Evolutionary conservation across 2,797 vertebrate species (phyloP).

Genomic region (Capromys pilorides): DNA sequence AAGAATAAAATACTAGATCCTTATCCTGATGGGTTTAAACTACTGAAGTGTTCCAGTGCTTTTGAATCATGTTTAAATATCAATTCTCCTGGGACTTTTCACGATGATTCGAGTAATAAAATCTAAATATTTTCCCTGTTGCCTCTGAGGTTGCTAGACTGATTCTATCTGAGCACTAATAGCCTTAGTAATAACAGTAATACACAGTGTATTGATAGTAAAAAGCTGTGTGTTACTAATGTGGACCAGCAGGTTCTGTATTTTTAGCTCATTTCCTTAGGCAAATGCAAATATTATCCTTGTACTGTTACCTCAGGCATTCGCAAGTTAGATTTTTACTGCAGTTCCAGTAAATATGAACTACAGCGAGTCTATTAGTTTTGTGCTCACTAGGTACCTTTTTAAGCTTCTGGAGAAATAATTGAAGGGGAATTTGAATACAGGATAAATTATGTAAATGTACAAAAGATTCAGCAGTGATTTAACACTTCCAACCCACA

Average conservation of each 20-base stretch:
- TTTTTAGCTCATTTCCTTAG: conserved; percentile 73
- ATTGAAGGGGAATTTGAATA: conserved; percentile 75
- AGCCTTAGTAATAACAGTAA: background rate
- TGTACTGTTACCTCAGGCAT: conserved; percentile 28
- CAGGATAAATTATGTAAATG: conserved; percentile 74
- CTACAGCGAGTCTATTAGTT: background rate
- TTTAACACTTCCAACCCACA: conserved; percentile 79
- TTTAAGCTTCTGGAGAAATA: conserved; percentile 69
- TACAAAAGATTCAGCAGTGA: conserved; percentile 80
- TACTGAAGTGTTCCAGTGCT: background rate
- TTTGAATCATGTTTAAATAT: background rate
- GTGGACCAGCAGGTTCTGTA: background rate
- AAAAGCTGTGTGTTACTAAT: background rate
- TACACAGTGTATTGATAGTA: background rate
- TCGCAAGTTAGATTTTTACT: conserved; percentile 35
- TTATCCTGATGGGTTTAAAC: background rate
- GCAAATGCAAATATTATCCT: conserved; percentile 61
- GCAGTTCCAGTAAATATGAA: conserved; percentile 39
- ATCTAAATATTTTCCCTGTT: background rate
- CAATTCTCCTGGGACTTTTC: background rate
- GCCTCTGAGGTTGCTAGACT: background rate
- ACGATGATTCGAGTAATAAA: background rate
- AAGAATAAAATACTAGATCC: background rate
- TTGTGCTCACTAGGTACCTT: conserved; percentile 41
- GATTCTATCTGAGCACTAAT: background rate